phyloP scores from a whole-genome alignment of 2,113 vertebrate species.

The Abramis brama region DNA sequence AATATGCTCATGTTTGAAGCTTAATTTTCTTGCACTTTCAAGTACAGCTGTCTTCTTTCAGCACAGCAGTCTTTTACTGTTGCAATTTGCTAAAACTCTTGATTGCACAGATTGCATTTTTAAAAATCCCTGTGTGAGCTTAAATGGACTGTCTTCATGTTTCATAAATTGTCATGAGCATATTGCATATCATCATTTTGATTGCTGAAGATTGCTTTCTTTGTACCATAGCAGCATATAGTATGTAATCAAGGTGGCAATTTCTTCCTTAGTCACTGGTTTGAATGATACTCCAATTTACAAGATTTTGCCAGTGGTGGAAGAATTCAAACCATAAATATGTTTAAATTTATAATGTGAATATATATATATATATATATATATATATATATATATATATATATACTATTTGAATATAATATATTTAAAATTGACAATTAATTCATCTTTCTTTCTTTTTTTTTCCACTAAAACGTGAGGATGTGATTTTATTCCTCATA shows the following conservation, averaged over 20 bases:
- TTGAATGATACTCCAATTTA: background rate
- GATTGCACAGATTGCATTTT: constrained; percentile 4
- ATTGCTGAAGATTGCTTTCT: constrained; percentile 9
- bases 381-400: too few relatives aligned
- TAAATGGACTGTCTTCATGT: background rate
- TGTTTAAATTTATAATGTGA: too few relatives aligned
- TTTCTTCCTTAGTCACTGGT: background rate
- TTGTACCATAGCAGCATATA: background rate
- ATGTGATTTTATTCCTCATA: too few relatives aligned
- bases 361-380: too few relatives aligned
- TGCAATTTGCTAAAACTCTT: constrained; percentile 20
- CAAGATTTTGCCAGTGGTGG: background rate
- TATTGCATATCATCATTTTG: constrained; percentile 3
- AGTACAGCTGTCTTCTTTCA: background rate
- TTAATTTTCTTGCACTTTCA: background rate
- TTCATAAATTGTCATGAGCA: background rate
- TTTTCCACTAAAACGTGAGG: too few relatives aligned
- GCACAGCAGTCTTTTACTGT: background rate
- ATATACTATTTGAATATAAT: too few relatives aligned
- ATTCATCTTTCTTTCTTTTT: too few relatives aligned
- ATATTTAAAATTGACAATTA: too few relatives aligned
- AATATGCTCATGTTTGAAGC: background rate
- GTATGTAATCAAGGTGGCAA: background rate
- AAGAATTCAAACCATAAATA: background rate
- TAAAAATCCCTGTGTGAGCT: background rate